These are phyloP conservation scores for Halcyon chelicuti DNA, from an alignment of 2,797 vertebrate species.

Conservation along the genomic window DNA sequence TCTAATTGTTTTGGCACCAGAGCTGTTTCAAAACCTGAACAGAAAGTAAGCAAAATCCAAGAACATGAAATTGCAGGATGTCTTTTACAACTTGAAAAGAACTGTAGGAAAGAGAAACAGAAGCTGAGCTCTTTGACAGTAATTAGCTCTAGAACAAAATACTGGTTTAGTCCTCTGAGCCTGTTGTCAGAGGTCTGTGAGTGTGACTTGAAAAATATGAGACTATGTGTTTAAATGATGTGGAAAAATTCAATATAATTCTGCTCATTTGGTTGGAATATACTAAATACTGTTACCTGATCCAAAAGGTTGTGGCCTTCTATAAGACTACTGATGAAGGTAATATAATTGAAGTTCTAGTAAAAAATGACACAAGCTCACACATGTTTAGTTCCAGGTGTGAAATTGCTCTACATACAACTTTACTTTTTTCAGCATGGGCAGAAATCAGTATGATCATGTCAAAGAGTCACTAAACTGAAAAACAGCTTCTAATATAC, in stretches of 20 bases:
- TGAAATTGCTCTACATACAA: not conserved
- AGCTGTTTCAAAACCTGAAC: not conserved
- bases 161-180: not conserved
- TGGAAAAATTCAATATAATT: not conserved
- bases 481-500: not conserved
- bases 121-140: not conserved
- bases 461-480: not conserved
- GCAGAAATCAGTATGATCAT: not conserved
- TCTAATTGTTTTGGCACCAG: not conserved
- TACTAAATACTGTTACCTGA: not conserved
- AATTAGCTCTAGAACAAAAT: not conserved
- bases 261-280: not conserved
- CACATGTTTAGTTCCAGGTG: not conserved
- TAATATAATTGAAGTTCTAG: not conserved
- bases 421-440: not conserved
- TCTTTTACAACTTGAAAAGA: not conserved
- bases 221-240: not conserved
- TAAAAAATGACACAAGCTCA: accelerated
- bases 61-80: not conserved
- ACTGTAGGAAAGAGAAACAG: not conserved
- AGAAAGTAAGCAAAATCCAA: not conserved
- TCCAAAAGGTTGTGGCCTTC: not conserved
- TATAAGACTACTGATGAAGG: not conserved
- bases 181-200: not conserved
- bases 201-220: not conserved